These are phyloP conservation scores for Nowickia ferox DNA, from an alignment of 2,888 invertebrate species.

Conservation along the genomic window DNA sequence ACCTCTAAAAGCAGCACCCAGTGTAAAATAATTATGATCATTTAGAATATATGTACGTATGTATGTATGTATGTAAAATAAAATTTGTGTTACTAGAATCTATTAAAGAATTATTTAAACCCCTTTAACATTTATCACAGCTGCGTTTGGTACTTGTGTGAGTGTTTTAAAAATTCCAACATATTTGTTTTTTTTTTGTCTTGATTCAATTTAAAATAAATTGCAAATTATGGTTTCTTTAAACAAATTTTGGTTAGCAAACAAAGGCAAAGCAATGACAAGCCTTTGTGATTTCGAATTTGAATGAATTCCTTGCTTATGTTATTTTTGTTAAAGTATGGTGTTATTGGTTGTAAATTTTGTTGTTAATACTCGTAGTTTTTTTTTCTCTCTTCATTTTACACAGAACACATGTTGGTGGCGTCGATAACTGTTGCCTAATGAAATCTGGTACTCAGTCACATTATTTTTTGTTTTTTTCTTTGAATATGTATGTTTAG, in stretches of 20 bases:
- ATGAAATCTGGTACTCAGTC: conserved; percentile 24
- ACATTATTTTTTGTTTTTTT: conserved; percentile 8
- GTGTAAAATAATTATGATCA: conserved; percentile 40
- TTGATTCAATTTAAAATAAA: conserved; percentile 51
- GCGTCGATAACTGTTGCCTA: conserved; percentile 49
- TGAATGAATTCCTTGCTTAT: conserved; percentile 64
- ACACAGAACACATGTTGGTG: conserved; percentile 50
- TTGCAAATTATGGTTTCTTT: conserved; percentile 48
- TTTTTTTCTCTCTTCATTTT: conserved; percentile 34
- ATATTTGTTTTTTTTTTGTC: conserved; percentile 21
- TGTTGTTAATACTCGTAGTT: conserved; percentile 54
- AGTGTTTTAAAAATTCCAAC: conserved; percentile 41
- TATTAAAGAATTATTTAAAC: conserved; percentile 51
- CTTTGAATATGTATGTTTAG: not conserved
- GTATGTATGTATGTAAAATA: too few species aligned
- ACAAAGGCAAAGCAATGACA: conserved; percentile 44
- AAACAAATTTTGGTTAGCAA: not conserved
- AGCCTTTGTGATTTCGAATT: conserved; percentile 54
- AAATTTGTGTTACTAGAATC: conserved; percentile 45
- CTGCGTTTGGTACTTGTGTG: conserved; percentile 50
- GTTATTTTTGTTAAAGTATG: conserved; percentile 31
- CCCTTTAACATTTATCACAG: conserved; percentile 58
- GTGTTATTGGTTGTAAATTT: conserved; percentile 65
- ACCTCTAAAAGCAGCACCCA: not conserved
- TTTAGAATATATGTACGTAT: conserved; percentile 4